Base-by-base conservation (phyloP, 1,140 invertebrate species). In the Hyles vespertilio region DNA sequence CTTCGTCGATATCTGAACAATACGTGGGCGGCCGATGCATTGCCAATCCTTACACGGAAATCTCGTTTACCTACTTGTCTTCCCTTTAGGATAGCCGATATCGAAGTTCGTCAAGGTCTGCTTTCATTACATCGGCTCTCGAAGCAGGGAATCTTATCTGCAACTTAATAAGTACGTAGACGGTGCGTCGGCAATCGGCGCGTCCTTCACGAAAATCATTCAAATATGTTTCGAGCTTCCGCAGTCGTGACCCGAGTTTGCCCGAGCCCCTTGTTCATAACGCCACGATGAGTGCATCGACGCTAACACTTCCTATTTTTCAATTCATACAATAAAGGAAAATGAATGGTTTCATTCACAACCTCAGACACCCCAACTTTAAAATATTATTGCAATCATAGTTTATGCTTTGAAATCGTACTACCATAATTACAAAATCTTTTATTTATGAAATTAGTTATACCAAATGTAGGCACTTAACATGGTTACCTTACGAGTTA, bases 1-100 rank as follows among this genome's bases (percentile, higher is more conserved):
- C 76, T 81, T 67, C 74, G 52, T 74, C 69, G 65, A 76, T 81
- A 71, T 69, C 61, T 68, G 77, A 73, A 72, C 68, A 67, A 70
- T 71, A 73, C 80, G 81, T 81, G 72, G 80, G 80, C 78, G 81
- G 79, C 65, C 80, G 81, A 78, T 84, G 80, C 79, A 81, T 83
- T 81, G 71, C 65, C 79, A 63, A 67, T 61, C 81, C 77, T 70
- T 81, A 85, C 74, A 79, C 68, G 77, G 79, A 77, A 75, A 83
- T 71, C 69, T 78, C 66, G 78, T 81, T 79, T 81, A 78, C 73
- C 62, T 79, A 82, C 81, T 76, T 77, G 70, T 77, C 72, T 79
- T 79, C 72, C 76, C 79, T 82, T 79, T 77, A 79, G 67, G 69
- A 81, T 72, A 77, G 69, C 67, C 61, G 69, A 76, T 78, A 77